These are phyloP conservation scores for Silvanus unidentatus DNA, from an alignment of 2,888 invertebrate species.

Conservation along the genomic window DNA sequence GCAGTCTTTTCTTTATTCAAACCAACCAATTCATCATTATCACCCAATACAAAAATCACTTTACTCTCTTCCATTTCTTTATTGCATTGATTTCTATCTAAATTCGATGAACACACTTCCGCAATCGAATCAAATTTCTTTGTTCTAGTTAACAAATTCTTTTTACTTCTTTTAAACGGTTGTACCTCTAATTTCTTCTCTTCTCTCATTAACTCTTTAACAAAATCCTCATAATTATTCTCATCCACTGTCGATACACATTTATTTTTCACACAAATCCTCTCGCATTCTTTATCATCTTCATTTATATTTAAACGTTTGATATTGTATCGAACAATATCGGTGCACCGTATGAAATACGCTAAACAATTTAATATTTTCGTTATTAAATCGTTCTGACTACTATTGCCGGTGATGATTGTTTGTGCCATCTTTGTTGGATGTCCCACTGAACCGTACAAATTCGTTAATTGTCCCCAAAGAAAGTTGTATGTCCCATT, in stretches of 20 bases:
- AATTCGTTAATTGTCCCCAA: constrained; percentile 83
- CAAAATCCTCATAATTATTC: constrained; percentile 38
- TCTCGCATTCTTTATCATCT: constrained; percentile 40
- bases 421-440: constrained; percentile 74
- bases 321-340: constrained; percentile 50
- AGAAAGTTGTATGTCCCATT: constrained; percentile 67
- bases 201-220: constrained; percentile 28
- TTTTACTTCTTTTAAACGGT: too few species aligned
- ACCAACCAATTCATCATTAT: constrained; percentile 62
- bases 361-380: constrained; percentile 72
- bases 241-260: constrained; percentile 39
- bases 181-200: too few species aligned
- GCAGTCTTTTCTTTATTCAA: constrained; percentile 48
- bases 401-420: constrained; percentile 67
- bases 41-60: constrained; percentile 67
- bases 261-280: constrained; percentile 31
- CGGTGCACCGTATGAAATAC: constrained; percentile 79
- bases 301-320: constrained; percentile 19
- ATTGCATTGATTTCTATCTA: neutral
- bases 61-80: constrained; percentile 34
- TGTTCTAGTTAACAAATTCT: too few species aligned
- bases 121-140: neutral
- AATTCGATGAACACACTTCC: constrained; percentile 1
- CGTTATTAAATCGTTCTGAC: constrained; percentile 61
- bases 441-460: constrained; percentile 78